Conservation (phyloP, 2,113 vertebrate genomes). For the Talpa occidentalis region DNA sequence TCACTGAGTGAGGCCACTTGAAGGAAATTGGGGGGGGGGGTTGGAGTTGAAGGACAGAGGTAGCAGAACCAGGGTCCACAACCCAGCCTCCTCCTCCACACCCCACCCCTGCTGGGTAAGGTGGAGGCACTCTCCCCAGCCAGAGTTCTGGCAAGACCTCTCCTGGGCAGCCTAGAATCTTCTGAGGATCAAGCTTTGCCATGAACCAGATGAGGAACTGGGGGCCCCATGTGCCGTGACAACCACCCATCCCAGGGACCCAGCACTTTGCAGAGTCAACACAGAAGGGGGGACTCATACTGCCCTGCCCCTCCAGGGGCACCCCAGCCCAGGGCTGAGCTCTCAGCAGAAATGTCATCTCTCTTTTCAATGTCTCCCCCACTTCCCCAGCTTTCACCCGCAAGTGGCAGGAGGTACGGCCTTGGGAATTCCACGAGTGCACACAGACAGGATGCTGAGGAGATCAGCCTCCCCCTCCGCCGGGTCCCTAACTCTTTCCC, state of each 20-base stretch:
- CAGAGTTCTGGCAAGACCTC: background rate
- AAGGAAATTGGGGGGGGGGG: background rate
- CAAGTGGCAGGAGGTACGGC: background rate
- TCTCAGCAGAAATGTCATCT: background rate
- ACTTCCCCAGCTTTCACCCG: background rate
- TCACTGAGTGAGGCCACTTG: too few relatives aligned
- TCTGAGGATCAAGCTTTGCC: background rate
- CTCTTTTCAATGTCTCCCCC: background rate
- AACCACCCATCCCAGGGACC: accelerated
- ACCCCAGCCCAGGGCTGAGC: accelerated
- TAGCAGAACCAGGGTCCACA: background rate
- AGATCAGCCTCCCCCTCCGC: background rate
- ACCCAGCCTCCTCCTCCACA: background rate
- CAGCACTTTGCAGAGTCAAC: accelerated
- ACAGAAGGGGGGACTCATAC: accelerated
- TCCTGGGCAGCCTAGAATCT: background rate
- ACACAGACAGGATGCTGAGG: background rate
- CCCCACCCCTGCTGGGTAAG: background rate
- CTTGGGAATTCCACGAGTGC: background rate
- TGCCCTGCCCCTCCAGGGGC: accelerated
- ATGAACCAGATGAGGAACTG: background rate
- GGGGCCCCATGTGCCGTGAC: too few relatives aligned
- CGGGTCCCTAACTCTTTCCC: background rate
- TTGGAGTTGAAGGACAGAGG: accelerated
- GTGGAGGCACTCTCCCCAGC: background rate